A percentile compares a stretch with the other conserved stretches of the same genome.
These are phyloP conservation scores for Serinus canaria DNA, from an alignment of 2,113 vertebrate genomes.

Conservation along the genomic window DNA sequence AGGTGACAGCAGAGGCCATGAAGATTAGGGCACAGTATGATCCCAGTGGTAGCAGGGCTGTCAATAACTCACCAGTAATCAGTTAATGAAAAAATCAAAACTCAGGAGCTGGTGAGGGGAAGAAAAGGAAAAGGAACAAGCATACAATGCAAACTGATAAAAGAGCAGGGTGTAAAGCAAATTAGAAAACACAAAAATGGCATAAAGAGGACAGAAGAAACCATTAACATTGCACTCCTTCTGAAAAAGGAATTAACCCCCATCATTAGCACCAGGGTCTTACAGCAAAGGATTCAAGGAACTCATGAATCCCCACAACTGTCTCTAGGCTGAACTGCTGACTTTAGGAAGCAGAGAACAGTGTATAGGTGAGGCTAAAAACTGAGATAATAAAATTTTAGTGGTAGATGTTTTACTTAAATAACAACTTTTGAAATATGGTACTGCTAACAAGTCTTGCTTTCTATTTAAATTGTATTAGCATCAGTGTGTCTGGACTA, in stretches of 20 bases:
- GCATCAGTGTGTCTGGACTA: neutral
- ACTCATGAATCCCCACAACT: neutral
- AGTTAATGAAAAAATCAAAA: neutral
- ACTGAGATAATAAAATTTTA: fast-evolving
- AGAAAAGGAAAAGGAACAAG: neutral
- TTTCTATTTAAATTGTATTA: neutral
- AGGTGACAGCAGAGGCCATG: neutral
- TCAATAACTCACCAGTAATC: neutral
- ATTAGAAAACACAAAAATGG: neutral
- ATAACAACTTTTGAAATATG: neutral
- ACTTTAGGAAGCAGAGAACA: neutral
- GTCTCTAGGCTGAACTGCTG: neutral
- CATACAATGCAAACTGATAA: neutral
- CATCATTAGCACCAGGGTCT: neutral
- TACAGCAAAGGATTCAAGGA: neutral
- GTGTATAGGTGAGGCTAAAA: neutral
- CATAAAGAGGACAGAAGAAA: neutral
- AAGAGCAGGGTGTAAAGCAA: neutral
- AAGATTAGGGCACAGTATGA: neutral
- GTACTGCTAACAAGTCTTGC: neutral
- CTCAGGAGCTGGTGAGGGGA: fast-evolving
- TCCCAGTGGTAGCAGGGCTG: neutral
- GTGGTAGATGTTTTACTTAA: neutral
- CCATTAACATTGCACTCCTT: fast-evolving
- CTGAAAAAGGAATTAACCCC: neutral